Percentiles rank a stretch among this genome's conserved stretches.
phyloP scores from a whole-genome alignment of 2,888 invertebrate genomes.

The Trilocha varians region DNA sequence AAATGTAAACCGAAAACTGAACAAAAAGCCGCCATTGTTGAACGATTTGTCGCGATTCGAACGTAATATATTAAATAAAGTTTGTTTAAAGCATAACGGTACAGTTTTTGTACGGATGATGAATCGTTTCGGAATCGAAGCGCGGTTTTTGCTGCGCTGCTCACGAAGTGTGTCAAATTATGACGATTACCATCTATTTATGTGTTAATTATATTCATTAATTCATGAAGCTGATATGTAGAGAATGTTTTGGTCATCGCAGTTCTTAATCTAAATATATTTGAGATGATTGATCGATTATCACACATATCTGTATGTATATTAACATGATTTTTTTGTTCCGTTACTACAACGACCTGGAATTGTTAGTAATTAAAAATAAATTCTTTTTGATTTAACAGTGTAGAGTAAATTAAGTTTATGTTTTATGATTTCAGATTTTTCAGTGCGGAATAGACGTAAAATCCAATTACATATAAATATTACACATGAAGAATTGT shows the following conservation, averaged over 20 bases:
- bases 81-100: constrained; percentile 31
- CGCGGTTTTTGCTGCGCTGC: constrained; percentile 21
- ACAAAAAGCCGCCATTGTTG: constrained; percentile 19
- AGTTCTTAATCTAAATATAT: not conserved
- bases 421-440: too few relatives aligned
- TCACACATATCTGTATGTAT: not conserved
- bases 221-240: constrained; percentile 3
- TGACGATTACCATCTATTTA: constrained; percentile 18
- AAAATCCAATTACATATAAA: too few relatives aligned
- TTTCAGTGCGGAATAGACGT: too few relatives aligned
- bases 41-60: constrained; percentile 26
- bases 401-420: too few relatives aligned
- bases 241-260: too few relatives aligned
- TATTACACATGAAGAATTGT: too few relatives aligned
- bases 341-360: too few relatives aligned
- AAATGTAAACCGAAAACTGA: constrained; percentile 14
- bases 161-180: constrained; percentile 30
- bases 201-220: constrained; percentile 3
- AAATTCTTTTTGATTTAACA: too few relatives aligned
- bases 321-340: too few relatives aligned
- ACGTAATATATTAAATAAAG: constrained; percentile 40
- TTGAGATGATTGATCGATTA: not conserved
- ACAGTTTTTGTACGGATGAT: constrained; percentile 20
- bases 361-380: too few relatives aligned
- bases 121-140: constrained; percentile 13